phyloP scores from a whole-genome alignment of 2,888 invertebrate genomes.

The Leptopilina myrica region DNA sequence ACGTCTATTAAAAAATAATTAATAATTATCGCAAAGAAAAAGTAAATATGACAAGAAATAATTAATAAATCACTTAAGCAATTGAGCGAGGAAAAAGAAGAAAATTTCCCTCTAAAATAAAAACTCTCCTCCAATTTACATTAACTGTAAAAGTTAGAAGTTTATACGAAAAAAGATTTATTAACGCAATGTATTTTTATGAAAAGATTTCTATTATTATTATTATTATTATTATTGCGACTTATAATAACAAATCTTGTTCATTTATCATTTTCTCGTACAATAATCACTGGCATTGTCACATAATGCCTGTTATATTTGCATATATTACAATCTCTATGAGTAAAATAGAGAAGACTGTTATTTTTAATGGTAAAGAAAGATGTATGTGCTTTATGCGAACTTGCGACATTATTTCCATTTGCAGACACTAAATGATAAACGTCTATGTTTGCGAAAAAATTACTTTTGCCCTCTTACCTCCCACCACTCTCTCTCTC shows the following conservation, averaged over 20 bases:
- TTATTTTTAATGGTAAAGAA: conserved; percentile 37
- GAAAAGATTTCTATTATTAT: too few relatives aligned
- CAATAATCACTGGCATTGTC: conserved; percentile 18
- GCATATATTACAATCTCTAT: conserved; percentile 14
- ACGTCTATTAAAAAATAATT: too few relatives aligned
- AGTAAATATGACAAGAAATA: too few relatives aligned
- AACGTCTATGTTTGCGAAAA: neutral
- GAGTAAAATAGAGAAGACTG: neutral
- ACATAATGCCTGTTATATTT: conserved; percentile 27
- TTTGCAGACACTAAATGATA: conserved; percentile 3
- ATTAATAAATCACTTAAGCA: too few relatives aligned
- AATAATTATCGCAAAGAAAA: too few relatives aligned
- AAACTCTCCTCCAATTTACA: neutral
- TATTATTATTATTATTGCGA: neutral
- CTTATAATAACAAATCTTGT: neutral
- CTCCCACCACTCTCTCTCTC: too few relatives aligned
- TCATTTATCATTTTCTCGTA: conserved; percentile 23
- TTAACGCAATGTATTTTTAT: too few relatives aligned
- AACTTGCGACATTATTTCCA: conserved; percentile 16
- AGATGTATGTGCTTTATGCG: conserved; percentile 24
- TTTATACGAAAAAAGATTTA: too few relatives aligned
- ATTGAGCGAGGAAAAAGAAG: too few relatives aligned
- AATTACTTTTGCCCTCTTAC: neutral
- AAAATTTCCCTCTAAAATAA: neutral
- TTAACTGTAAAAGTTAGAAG: too few relatives aligned